phyloP scores from a whole-genome alignment of 2,797 vertebrate genomes.

The Pyrrhura leucotis region DNA sequence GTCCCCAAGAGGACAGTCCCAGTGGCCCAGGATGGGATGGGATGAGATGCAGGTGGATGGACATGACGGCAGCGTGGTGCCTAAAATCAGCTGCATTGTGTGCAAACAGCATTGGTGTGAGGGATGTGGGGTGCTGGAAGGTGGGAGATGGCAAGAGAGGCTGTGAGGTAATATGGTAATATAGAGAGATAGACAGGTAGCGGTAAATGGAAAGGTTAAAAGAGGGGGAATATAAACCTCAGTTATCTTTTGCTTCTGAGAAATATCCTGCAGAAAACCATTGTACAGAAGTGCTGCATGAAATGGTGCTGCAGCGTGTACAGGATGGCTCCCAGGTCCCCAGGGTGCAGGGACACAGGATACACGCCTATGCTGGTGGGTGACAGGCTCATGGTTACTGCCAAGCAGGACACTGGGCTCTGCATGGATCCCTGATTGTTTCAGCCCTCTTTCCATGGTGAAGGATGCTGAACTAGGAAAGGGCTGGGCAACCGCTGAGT shows the following conservation, averaged over 20 bases:
- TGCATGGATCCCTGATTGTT: neutral
- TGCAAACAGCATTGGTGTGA: accelerated
- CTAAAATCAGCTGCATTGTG: accelerated
- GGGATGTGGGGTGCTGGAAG: neutral
- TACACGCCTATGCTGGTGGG: accelerated
- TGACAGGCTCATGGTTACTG: neutral
- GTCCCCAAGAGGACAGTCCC: neutral
- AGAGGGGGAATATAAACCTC: neutral
- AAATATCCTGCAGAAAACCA: neutral
- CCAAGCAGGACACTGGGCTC: neutral
- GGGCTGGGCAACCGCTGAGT: neutral
- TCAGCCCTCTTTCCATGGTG: neutral
- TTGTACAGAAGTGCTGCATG: accelerated
- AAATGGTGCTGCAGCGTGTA: accelerated
- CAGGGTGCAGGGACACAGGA: neutral
- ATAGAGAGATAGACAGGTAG: neutral
- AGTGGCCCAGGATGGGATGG: neutral
- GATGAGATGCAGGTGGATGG: neutral
- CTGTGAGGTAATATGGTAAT: neutral
- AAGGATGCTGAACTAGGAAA: neutral
- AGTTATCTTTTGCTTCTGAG: neutral
- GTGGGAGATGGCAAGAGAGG: neutral
- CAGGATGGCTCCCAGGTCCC: neutral
- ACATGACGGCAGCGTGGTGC: neutral
- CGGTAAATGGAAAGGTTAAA: neutral